Base-by-base conservation (phyloP, 2,113 vertebrate species). In the Hoplias malabaricus region DNA sequence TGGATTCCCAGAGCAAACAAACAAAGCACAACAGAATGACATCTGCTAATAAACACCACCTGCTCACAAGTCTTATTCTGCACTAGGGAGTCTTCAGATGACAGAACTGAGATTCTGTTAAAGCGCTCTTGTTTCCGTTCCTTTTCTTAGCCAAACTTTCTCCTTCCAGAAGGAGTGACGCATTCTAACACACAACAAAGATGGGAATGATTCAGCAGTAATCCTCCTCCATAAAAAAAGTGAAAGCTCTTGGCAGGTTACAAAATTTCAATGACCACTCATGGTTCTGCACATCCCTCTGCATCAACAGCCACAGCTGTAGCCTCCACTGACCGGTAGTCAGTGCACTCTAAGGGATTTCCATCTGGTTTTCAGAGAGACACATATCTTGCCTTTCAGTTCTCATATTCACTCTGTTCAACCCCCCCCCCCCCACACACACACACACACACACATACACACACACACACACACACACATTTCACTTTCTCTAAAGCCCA, bases 351-450 rank as follows among this genome's bases (percentile, higher is more conserved):
- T 34, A 16, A 38, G 65, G 43, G 23, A 70, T 10, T 31, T 53
- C 73, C 72, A 80, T 80, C 79, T 80, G 79, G 34, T 80, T 80
- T 72, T 70, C 66, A 75, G 75, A 74, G 21, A 42, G 12, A 33
- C 38, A 27, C 14, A 61, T 61, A 56, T 43, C 65, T 70, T 63
- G 66, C 75, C 57, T 61, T 59, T 40, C 53, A 27, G 33, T 43
- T 23, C 72, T 70, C 59, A 61, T 21, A 59, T 61, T 77, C 66
- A 27, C 66, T 69, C 23, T 9, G n/a, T n/a, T n/a, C n/a, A n/a
- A n/a, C n/a, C n/a, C n/a, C n/a, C n/a, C n/a, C n/a, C n/a, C n/a
- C n/a, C n/a, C n/a, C n/a, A n/a, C n/a, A n/a, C n/a, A n/a, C n/a
- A n/a, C n/a, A n/a, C n/a, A n/a, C n/a, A n/a, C n/a, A n/a, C n/a